Evolutionary conservation across 2,113 vertebrate genomes (phyloP).

Genomic region (Cyanoramphus novaezelandiae): DNA sequence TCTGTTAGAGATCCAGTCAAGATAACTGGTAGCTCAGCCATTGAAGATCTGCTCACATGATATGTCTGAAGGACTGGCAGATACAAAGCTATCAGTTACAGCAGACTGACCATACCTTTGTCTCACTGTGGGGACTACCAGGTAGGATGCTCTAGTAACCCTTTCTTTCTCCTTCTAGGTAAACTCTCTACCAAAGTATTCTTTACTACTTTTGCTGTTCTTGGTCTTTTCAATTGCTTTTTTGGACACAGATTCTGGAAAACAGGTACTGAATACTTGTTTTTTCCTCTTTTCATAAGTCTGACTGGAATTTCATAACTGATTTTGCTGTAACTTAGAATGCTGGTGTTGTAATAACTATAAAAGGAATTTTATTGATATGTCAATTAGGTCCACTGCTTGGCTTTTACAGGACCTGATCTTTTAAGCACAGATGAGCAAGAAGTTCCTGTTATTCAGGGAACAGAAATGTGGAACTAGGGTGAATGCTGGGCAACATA

Average conservation of each 20-base stretch:
- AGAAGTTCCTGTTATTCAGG: neutral
- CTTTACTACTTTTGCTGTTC: slow-evolving; percentile 83
- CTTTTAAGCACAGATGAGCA: neutral
- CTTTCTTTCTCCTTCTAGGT: slow-evolving; percentile 69
- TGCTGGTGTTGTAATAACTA: neutral
- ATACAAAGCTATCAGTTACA: neutral
- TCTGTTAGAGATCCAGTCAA: neutral
- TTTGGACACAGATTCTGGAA: slow-evolving; percentile 94
- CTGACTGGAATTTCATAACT: neutral
- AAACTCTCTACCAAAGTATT: slow-evolving; percentile 87
- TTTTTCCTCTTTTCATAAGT: neutral
- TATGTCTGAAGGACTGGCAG: neutral
- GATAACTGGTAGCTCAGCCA: neutral
- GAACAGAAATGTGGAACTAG: neutral
- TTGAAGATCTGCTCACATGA: neutral
- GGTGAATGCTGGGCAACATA: neutral
- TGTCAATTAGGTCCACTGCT: neutral
- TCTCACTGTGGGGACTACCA: neutral
- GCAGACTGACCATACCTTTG: neutral
- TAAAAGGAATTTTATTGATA: too few species aligned
- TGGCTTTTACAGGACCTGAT: neutral
- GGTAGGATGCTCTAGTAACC: neutral
- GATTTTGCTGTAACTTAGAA: neutral
- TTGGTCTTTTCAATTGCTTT: slow-evolving; percentile 90
- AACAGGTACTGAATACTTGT: slow-evolving; percentile 77